These are phyloP conservation scores for Crossaster papposus DNA, from an alignment of 53 echinoderm and acorn worm genomes.

Conservation along the genomic window DNA sequence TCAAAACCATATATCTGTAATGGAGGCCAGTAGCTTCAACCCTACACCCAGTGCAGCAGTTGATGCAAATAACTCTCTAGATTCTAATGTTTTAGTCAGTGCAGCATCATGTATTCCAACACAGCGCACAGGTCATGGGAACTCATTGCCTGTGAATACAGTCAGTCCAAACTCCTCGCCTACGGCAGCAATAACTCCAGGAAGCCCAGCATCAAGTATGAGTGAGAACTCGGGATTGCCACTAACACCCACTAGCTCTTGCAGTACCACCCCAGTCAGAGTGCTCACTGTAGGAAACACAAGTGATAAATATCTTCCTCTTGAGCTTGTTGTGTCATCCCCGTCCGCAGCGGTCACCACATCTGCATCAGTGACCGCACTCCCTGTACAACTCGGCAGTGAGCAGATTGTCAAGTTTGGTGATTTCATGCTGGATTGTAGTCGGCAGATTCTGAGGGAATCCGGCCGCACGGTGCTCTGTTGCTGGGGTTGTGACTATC, in stretches of 20 bases:
- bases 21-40: conserved; percentile 23
- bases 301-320: conserved; percentile 91
- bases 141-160: conserved; percentile 10
- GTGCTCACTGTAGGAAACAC: conserved; percentile 67
- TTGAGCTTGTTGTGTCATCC: conserved; percentile 66
- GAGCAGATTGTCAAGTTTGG: conserved; percentile 96
- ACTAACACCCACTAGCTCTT: conserved; percentile 28
- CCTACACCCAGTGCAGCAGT: conserved; percentile 9
- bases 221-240: conserved; percentile 26
- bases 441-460: conserved; percentile 93
- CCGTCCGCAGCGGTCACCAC: conserved; percentile 56
- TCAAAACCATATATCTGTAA: neutral
- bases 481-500: conserved; percentile 98
- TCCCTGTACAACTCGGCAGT: conserved; percentile 55
- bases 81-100: conserved; percentile 24
- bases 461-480: conserved; percentile 96
- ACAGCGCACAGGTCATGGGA: conserved; percentile 17
- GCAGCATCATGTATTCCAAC: conserved; percentile 5
- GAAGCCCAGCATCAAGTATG: conserved; percentile 14
- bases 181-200: conserved; percentile 9
- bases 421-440: conserved; percentile 84
- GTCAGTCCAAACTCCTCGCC: conserved; percentile 32
- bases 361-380: conserved; percentile 40
- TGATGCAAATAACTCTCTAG: conserved; percentile 24
- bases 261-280: conserved; percentile 52